A percentile compares a stretch with the other conserved stretches of the same genome.
Conservation (phyloP, 2,113 vertebrate species). For the Butorides virescens region DNA sequence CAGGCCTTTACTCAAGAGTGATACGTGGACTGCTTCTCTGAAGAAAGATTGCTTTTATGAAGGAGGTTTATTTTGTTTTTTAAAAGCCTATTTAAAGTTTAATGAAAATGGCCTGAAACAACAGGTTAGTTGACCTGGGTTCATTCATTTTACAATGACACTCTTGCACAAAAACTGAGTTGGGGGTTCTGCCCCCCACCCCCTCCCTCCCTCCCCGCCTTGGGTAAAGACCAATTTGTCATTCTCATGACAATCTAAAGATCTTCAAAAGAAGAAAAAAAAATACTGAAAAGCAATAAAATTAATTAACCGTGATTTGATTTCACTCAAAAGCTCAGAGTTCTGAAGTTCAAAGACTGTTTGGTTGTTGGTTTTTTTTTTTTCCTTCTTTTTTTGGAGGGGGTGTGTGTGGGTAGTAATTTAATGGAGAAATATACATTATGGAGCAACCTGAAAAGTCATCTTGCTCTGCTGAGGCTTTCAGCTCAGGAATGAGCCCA, state of each 20-base stretch:
- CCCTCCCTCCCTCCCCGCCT: not conserved
- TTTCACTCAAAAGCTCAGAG: not conserved
- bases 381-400: not conserved
- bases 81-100: not conserved
- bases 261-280: not conserved
- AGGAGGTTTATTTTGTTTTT: not conserved
- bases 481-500: not conserved
- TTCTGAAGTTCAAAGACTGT: not conserved
- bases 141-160: not conserved
- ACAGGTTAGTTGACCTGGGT: not conserved
- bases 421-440: not conserved
- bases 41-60: not conserved
- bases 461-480: not conserved
- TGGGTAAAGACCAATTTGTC: not conserved
- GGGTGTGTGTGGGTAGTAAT: not conserved
- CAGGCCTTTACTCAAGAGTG: not conserved
- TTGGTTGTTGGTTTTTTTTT: not conserved
- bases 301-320: not conserved
- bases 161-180: not conserved
- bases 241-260: not conserved
- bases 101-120: not conserved
- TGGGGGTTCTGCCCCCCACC: accelerated
- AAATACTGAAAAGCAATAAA: not conserved
- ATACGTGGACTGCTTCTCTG: not conserved
- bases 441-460: not conserved